Conservation (phyloP, 2,113 vertebrate species). For the Archocentrus centrarchus region DNA sequence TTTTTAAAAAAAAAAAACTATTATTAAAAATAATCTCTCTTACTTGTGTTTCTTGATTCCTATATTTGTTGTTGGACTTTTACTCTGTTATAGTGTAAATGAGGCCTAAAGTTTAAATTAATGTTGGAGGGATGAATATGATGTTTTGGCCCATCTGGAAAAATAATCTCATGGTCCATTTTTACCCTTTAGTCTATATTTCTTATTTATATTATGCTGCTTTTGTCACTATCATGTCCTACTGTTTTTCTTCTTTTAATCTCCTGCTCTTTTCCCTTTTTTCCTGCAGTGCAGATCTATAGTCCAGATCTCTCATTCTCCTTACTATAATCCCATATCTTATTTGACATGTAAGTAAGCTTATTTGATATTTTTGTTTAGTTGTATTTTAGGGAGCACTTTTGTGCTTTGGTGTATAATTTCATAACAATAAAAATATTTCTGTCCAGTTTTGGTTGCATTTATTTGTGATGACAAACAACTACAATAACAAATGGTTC, state of each 20-base stretch:
- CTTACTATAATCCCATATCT: not conserved
- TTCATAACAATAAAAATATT: not conserved
- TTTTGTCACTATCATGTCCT: not conserved
- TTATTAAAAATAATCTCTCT: not conserved
- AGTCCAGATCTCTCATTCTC: slow-evolving; percentile 60
- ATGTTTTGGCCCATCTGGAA: not conserved
- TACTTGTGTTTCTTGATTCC: not conserved
- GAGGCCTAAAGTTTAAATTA: not conserved
- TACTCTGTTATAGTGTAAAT: not conserved
- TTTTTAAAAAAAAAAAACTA: not conserved
- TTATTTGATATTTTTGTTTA: not conserved
- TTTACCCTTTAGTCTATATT: not conserved
- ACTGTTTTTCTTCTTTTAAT: not conserved
- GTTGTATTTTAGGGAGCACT: not conserved
- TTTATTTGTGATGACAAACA: not conserved
- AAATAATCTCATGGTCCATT: not conserved
- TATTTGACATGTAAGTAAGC: not conserved
- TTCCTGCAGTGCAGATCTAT: slow-evolving; percentile 21
- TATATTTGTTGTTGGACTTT: not conserved
- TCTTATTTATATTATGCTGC: not conserved
- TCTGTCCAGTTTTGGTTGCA: not conserved
- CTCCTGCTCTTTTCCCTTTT: not conserved
- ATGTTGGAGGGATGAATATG: not conserved
- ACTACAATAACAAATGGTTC: not conserved
- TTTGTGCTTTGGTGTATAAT: not conserved